Conservation (phyloP, 2,888 invertebrate species). For the Amiota communis region DNA sequence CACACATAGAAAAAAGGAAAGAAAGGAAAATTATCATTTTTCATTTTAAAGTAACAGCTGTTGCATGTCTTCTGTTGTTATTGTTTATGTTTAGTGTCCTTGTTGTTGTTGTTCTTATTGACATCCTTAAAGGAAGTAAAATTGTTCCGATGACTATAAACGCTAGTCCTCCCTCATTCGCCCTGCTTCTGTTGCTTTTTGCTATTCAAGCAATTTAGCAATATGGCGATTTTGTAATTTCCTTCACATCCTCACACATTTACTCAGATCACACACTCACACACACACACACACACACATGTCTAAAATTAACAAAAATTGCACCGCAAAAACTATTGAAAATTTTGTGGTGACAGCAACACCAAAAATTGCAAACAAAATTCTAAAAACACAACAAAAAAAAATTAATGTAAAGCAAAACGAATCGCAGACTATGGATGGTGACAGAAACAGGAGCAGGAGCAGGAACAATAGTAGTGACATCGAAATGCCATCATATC, state of each 20-base stretch:
- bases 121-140: too few species aligned
- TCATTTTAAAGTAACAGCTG: conserved; percentile 61
- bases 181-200: too few species aligned
- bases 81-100: neutral
- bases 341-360: neutral
- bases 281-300: neutral
- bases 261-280: neutral
- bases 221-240: conserved; percentile 33
- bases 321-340: conserved; percentile 26
- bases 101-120: neutral
- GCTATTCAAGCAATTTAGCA: conserved; percentile 35
- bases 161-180: too few species aligned
- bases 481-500: too few species aligned
- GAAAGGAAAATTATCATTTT: conserved; percentile 50
- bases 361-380: neutral
- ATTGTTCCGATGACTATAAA: too few species aligned
- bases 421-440: too few species aligned
- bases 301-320: conserved; percentile 24
- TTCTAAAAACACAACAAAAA: neutral
- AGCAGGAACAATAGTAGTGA: too few species aligned
- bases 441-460: too few species aligned
- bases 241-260: conserved; percentile 17
- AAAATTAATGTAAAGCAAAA: neutral
- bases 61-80: neutral
- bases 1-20: neutral